Evolutionary conservation across 2,797 vertebrate genomes (phyloP), one percentile per base, ranked within the genome.

Genomic region (Phrynocephalus vlangalii): DNA sequence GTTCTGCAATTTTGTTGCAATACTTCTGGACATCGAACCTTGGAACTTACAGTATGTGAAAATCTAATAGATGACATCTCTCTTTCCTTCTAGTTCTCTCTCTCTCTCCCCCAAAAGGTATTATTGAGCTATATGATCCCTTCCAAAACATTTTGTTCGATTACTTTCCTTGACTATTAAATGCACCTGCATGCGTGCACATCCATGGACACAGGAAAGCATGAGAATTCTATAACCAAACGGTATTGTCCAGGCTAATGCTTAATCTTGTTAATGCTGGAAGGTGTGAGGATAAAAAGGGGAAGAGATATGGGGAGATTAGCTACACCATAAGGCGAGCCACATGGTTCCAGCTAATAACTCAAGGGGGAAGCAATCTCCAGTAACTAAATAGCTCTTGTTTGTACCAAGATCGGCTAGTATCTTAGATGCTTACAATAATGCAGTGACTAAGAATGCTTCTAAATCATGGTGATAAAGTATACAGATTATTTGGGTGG

Each of bases 181-280:
- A 75, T 56, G 56, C 60, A 63, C 60, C 16, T 63, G 60, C 18
- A 63, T 63, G 60, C 60, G 4, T 20, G 2, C 60, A 60, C 56
- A 60, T 60, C 9, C 56, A 60, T 44, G 38, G 38, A 44, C 56
- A 63, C 18, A 84, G 71, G 68, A 48, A 73, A 26, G 38, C n/a
- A 56, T 68, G 50, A 56, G 56, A 79, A 33, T 80, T 88, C 48
- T 68, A 56, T 88, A 83, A 89, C 70, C 16, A 84, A 56, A 88
- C 24, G 16, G 3, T 1, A 84, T 82, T 91, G 73, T 82, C 10
- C 78, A 90, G 52, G 56, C 88, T 94, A 92, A 90, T 89, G 92
- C 90, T 87, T 94, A 93, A 94, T 95, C 94, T 91, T 93, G 92
- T 94, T 94, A 94, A 90, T 66, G 33, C 75, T 87, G 70, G 87